These are phyloP conservation scores for Alethe castanea DNA, from an alignment of 2,113 vertebrate species.

Conservation along the genomic window DNA sequence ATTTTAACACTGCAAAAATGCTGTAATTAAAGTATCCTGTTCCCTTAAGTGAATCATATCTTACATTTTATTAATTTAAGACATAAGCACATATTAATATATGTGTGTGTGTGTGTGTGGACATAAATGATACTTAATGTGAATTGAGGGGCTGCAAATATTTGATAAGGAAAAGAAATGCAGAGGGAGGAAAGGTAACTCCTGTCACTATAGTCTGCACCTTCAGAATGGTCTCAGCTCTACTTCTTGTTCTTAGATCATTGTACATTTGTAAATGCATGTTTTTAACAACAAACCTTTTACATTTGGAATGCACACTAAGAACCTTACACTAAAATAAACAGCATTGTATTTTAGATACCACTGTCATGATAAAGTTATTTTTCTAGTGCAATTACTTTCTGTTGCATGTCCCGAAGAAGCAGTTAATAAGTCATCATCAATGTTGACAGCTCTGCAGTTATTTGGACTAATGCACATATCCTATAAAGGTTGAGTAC, in stretches of 20 bases:
- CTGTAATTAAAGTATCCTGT: constrained; percentile 60
- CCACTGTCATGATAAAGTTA: not conserved
- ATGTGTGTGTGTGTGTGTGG: not conserved
- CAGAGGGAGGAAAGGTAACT: constrained; percentile 56
- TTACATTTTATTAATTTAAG: constrained; percentile 55
- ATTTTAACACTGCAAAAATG: constrained; percentile 56
- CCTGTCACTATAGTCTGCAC: constrained; percentile 48
- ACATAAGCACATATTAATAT: not conserved
- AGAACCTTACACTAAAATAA: constrained; percentile 20
- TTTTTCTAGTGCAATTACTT: not conserved
- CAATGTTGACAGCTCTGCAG: not conserved
- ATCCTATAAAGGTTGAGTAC: not conserved
- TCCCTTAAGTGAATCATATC: constrained; percentile 46
- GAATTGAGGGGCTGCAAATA: constrained; percentile 45
- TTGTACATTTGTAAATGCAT: constrained; percentile 53
- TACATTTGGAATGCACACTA: constrained; percentile 23
- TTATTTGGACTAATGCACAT: not conserved
- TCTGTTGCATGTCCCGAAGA: not conserved
- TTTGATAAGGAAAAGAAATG: constrained; percentile 53
- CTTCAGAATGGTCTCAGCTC: constrained; percentile 41
- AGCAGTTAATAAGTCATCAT: not conserved
- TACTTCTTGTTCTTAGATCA: constrained; percentile 37
- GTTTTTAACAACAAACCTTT: constrained; percentile 56
- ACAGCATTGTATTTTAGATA: not conserved
- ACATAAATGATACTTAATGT: constrained; percentile 45